Base-by-base conservation (phyloP, 1,140 invertebrate species). In the Drosophila sturtevanti region DNA sequence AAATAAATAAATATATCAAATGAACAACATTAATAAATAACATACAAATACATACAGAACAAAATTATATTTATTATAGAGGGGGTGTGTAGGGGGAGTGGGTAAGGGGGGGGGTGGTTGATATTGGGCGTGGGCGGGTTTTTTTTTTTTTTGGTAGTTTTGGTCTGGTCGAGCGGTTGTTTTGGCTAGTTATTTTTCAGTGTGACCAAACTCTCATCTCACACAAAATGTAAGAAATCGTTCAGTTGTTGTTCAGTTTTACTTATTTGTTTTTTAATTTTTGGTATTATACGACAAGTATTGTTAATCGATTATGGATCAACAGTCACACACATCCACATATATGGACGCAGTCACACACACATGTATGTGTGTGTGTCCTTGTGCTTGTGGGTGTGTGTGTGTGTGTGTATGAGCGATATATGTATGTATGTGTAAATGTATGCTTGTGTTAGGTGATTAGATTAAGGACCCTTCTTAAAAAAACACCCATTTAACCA, bases 21-120 rank as follows among this genome's bases (percentile, higher is more conserved):
- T 64, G 14, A 66, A 38, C 38, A 52, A 73, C 51, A 73, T 73
- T 73, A 72, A 73, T 64, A 58, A 73, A 35, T 65, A 72, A 73
- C 71, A 73, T 73, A 44, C 21, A 48, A 31, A 68, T 76, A 75
- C 51, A 66, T 77, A 72, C 61, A 59, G 54, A 71, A 71, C 35
- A 51, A 58, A 48, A 41, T 59, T 59, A 59, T 18, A 59, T 37
- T 37, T 60, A 41, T 22, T 18, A 38, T 37, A 60, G n/a, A 38
- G 21, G 38, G 16, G 41, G 7, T 18, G 41, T 9, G 16, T 44
- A 3, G 16, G 38, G 38, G 4, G 9, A 2, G 12, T 2, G 9
- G 7, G 12, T 2, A 9, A n/a, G 61, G 58, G 52, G 9, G 21
- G 56, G n/a, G 16, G n/a, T 6, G 11, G 11, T 12, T 41, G 37